phyloP scores from a whole-genome alignment of 1,140 invertebrate genomes.

The Papilio aristodemus region DNA sequence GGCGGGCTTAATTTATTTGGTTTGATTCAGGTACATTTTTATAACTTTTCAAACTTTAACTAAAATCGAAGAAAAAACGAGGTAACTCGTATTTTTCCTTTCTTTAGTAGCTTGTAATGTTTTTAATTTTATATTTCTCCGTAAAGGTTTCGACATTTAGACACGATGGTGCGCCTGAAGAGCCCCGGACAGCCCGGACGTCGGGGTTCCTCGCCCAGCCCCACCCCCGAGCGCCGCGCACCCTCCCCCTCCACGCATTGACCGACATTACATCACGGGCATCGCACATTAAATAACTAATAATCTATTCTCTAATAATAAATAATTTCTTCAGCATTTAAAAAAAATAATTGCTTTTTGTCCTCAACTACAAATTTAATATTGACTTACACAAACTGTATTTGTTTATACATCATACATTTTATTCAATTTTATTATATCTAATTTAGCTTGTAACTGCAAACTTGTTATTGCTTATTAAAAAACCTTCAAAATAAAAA shows the following conservation, averaged over 20 bases:
- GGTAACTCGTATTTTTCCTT: no score
- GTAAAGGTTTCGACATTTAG: slow-evolving; percentile 88
- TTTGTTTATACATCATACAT: no score
- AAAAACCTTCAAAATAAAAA: slow-evolving; percentile 16
- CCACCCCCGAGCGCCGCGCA: slow-evolving; percentile 82
- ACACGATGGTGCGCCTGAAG: slow-evolving; percentile 87
- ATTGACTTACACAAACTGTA: not conserved
- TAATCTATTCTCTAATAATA: slow-evolving; percentile 37
- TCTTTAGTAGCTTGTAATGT: not conserved
- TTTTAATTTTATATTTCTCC: slow-evolving; percentile 10
- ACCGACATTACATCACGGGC: slow-evolving; percentile 35
- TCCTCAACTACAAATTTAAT: not conserved
- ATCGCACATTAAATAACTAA: slow-evolving; percentile 9
- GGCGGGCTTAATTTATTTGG: not conserved
- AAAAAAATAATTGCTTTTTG: slow-evolving; percentile 20
- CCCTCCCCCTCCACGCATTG: slow-evolving; percentile 57
- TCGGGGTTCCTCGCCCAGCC: slow-evolving; percentile 81
- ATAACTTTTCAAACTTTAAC: no score
- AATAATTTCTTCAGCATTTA: slow-evolving; percentile 44
- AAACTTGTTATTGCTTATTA: not conserved
- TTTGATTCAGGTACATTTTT: no score
- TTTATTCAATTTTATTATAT: not conserved
- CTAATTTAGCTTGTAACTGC: not conserved
- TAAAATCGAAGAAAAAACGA: no score
- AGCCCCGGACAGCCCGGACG: slow-evolving; percentile 77